Evolutionary conservation across 1,140 invertebrate species (phyloP), one percentile per base, ranked within the genome.

Genomic region (Cherax destructor): DNA sequence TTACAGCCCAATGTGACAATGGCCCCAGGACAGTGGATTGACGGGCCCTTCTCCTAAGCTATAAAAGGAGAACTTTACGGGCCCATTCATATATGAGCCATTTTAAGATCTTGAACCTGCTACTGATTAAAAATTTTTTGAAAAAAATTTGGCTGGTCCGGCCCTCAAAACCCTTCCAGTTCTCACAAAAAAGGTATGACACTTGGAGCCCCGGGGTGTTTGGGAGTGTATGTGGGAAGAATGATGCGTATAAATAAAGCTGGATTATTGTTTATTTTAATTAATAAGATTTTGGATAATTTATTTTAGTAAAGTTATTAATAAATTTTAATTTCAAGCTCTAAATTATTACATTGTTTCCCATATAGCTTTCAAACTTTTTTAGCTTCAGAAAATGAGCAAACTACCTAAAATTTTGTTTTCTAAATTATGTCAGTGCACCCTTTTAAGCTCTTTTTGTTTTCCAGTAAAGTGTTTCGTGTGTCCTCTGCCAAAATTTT

Each of bases 81-180:
- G 86, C 4, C 86, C 86, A 61, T 79, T 6, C 86, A 88, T 10
- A 65, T 52, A 88, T 88, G 86, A 88, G 52, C 59, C 86, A 88
- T 76, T 88, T 11, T 49, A 41, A 10, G 50, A 41, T n/a, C 86
- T 88, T 24, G 86, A 88, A 13, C 86, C 86, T 47, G 86, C 86
- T 5, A 88, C 86, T 5, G 77, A 88, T 59, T 88, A 88, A 18
- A 77, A 88, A n/a, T n/a, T 77, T n/a, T 77, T 88, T 49, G 86
- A 88, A 56, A 88, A 88, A 88, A 88, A 50, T 88, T 88, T 77
- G 86, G 86, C 5, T 88, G 86, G 86, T 88, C 86, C 3, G 77
- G 24, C 30, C 52, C 56, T 88, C 86, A 6, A 56, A 88, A 13
- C 18, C 80, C 76, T 88, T 88, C 76, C 86, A 88, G n/a, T 88